A percentile compares a stretch with the other conserved stretches of the same genome.
Evolutionary conservation across 2,888 invertebrate genomes (phyloP).

Genomic region (Balanococcus diminutus): DNA sequence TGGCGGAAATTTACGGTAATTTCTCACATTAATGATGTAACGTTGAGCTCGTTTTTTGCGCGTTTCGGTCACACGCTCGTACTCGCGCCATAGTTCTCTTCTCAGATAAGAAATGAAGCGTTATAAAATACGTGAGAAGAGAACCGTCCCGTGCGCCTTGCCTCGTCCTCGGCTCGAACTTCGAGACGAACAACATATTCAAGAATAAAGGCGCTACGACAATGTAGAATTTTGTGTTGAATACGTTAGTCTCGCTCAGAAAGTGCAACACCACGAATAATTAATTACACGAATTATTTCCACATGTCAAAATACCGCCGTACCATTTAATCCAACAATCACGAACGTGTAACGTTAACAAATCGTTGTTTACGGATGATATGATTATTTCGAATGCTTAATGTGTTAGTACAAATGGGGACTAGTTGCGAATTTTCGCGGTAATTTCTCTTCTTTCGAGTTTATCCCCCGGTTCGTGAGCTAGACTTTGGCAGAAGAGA

Average conservation of each 20-base stretch:
- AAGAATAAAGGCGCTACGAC: conserved; percentile 10
- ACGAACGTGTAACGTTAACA: conserved; percentile 27
- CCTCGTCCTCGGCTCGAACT: neutral
- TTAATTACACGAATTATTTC: conserved; percentile 14
- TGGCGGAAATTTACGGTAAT: conserved; percentile 23
- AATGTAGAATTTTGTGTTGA: conserved; percentile 16
- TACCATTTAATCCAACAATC: conserved; percentile 25
- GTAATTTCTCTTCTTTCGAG: neutral
- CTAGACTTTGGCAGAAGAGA: neutral
- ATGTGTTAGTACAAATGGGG: neutral
- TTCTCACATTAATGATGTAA: conserved; percentile 12
- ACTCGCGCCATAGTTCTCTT: conserved; percentile 7
- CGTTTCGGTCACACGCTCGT: neutral
- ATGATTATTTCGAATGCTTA: conserved; percentile 14
- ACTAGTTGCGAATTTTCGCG: neutral
- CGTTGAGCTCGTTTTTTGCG: conserved; percentile 9
- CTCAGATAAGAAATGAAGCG: conserved; percentile 24
- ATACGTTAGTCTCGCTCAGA: conserved; percentile 19
- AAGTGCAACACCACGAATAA: conserved; percentile 22
- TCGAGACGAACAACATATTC: neutral
- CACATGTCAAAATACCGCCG: conserved; percentile 9
- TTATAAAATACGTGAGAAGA: conserved; percentile 29
- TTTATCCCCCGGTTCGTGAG: neutral
- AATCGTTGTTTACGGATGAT: conserved; percentile 28
- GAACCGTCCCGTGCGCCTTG: neutral